These are phyloP conservation scores for Argentina silus DNA, from an alignment of 2,797 vertebrate genomes.

Conservation along the genomic window DNA sequence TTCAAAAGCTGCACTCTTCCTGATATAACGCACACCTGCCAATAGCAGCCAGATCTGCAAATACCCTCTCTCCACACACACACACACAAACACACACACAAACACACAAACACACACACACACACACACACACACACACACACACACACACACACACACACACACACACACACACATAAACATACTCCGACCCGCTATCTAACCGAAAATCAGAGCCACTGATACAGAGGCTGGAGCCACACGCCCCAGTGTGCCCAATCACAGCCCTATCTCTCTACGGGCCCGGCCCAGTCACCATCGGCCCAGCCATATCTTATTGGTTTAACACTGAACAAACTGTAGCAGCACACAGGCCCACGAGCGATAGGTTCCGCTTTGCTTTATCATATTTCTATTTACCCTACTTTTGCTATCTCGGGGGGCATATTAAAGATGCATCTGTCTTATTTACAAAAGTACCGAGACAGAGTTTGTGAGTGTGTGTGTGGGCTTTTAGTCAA, in stretches of 20 bases:
- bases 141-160: slow-evolving; percentile 19
- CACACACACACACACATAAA: slow-evolving; percentile 20
- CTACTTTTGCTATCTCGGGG: slow-evolving; percentile 52
- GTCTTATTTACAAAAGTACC: slow-evolving; percentile 52
- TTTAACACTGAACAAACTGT: slow-evolving; percentile 72
- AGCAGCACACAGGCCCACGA: slow-evolving; percentile 68
- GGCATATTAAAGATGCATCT: slow-evolving; percentile 62
- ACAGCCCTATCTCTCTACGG: slow-evolving; percentile 54
- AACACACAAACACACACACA: slow-evolving; percentile 16
- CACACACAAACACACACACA: slow-evolving; percentile 5
- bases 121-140: neutral
- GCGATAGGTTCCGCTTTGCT: slow-evolving; percentile 66
- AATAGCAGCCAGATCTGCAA: slow-evolving; percentile 40
- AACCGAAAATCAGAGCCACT: slow-evolving; percentile 78
- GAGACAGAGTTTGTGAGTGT: slow-evolving; percentile 10
- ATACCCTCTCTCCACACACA: slow-evolving; percentile 39
- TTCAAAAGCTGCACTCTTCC: slow-evolving; percentile 45
- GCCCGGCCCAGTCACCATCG: neutral
- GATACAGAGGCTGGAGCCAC: slow-evolving; percentile 61
- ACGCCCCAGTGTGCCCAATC: slow-evolving; percentile 43
- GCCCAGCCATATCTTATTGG: slow-evolving; percentile 67
- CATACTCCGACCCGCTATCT: slow-evolving; percentile 61
- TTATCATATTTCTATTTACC: slow-evolving; percentile 67
- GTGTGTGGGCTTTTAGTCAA: slow-evolving; percentile 33
- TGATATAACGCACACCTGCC: slow-evolving; percentile 58